Evolutionary conservation across 2,113 vertebrate genomes (phyloP).

Genomic region (Tragulus kanchil): DNA sequence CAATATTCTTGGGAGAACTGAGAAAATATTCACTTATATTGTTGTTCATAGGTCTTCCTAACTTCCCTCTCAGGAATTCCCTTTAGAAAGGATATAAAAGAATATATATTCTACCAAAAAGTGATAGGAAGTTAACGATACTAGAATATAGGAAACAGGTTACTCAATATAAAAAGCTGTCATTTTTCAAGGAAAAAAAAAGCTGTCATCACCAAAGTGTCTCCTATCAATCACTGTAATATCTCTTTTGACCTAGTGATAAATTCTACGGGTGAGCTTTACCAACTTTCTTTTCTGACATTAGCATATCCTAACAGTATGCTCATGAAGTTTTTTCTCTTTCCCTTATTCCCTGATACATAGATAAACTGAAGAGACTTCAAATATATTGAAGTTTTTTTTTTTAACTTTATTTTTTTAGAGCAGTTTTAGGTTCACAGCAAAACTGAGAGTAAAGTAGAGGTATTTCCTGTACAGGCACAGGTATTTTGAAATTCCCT

Average conservation of each 20-base stretch:
- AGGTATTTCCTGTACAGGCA: neutral
- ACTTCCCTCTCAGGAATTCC: neutral
- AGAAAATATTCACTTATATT: constrained; percentile 42
- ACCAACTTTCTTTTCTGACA: neutral
- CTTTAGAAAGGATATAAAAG: neutral
- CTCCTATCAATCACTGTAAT: neutral
- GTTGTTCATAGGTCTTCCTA: constrained; percentile 7
- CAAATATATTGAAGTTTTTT: neutral
- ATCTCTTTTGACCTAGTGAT: neutral
- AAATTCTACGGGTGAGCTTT: constrained; percentile 5
- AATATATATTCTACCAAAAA: constrained; percentile 9
- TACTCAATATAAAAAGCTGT: neutral
- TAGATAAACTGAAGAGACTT: neutral
- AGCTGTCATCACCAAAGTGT: neutral
- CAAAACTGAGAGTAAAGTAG: neutral
- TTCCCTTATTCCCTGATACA: neutral
- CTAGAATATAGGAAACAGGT: neutral
- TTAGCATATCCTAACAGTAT: neutral
- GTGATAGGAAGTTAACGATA: neutral
- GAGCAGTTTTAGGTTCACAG: neutral
- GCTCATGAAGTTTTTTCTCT: neutral
- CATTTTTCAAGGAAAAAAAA: neutral
- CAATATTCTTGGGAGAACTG: neutral
- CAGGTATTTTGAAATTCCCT: neutral
- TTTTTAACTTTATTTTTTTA: neutral